Base-by-base conservation (phyloP, 92 coral and sea anemone species). In the Chrysogorgia sp. region DNA sequence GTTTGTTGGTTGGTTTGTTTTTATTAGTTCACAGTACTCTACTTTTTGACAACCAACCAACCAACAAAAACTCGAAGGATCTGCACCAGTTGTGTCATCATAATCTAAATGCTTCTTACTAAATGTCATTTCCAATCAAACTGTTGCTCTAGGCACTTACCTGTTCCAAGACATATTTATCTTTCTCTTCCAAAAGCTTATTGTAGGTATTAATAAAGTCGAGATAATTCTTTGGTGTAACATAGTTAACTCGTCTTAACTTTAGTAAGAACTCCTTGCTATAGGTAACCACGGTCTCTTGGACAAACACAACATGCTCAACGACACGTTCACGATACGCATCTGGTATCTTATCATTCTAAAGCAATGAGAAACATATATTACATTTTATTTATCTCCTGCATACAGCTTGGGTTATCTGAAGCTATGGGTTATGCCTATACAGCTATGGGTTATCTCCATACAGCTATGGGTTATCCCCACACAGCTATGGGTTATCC, bases 171-270 rank as follows among this genome's bases (percentile, higher is more conserved):
- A 96, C 99, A 48, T 88, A 96, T 83, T 91, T 91, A 63, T 96
- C 99, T 60, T 96, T 91, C 86, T 90, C 96, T 78, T 96, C 99
- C 76, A 96, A n/a, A 34, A 96, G 90, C 63, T 91, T 96, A 82
- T 89, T 96, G 83, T 96, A 96, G 7, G 99, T 96, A 75, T 88
- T 96, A 64, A 96, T 96, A 53, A 96, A 96, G 72, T 96, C 99
- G 88, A 96, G 90, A 85, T 96, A 96, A 87, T 96, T 96, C 71
- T 96, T 96, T 59, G 99, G 99, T 34, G 99, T 96, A 52, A 96
- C 92, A 85, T 96, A 96, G 79, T 96, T 96, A 15, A 91, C 99
- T 29, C 99, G 91, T 26, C 99, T 92, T 58, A 96, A 90, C 66
- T 96, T 96, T 56, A 85, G 96, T 19, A 91, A 83, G 86, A 96